These are phyloP conservation scores for Heterohyrax brucei DNA, from an alignment of 2,797 vertebrate species.

Conservation along the genomic window DNA sequence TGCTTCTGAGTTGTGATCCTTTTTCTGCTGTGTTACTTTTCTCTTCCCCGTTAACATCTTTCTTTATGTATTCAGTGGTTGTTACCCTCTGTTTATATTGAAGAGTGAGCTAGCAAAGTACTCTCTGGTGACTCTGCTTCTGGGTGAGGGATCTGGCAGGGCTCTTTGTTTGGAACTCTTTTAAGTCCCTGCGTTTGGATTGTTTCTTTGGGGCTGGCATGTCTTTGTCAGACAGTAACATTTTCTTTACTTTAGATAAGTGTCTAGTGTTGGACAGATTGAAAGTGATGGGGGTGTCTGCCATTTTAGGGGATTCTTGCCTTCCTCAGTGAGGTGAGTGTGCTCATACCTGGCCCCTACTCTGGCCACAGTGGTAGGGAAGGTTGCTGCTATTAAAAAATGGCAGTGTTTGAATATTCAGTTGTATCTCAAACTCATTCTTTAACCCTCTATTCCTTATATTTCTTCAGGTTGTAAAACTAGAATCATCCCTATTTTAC, in stretches of 20 bases:
- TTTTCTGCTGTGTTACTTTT: neutral
- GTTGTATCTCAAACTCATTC: neutral
- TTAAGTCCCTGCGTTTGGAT: neutral
- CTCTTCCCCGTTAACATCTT: neutral
- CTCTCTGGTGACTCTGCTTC: neutral
- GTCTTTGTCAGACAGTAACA: neutral
- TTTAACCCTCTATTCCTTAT: neutral
- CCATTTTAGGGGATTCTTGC: neutral
- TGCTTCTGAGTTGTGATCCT: neutral
- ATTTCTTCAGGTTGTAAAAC: neutral
- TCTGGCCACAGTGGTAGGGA: neutral
- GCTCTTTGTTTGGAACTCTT: neutral
- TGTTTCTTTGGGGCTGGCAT: neutral
- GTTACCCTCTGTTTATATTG: neutral
- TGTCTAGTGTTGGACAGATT: neutral
- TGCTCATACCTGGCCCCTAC: fast-evolving
- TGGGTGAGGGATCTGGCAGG: neutral
- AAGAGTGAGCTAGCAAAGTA: neutral
- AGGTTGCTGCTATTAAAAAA: too few relatives aligned
- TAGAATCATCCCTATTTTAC: neutral
- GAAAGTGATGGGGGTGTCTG: neutral
- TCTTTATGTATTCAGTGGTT: neutral
- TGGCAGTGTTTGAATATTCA: neutral
- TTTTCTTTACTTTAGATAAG: neutral
- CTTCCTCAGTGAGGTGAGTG: neutral